Evolutionary conservation across 1,140 invertebrate genomes (phyloP), one percentile per base, ranked within the genome.

Genomic region (Drosophila obscura): DNA sequence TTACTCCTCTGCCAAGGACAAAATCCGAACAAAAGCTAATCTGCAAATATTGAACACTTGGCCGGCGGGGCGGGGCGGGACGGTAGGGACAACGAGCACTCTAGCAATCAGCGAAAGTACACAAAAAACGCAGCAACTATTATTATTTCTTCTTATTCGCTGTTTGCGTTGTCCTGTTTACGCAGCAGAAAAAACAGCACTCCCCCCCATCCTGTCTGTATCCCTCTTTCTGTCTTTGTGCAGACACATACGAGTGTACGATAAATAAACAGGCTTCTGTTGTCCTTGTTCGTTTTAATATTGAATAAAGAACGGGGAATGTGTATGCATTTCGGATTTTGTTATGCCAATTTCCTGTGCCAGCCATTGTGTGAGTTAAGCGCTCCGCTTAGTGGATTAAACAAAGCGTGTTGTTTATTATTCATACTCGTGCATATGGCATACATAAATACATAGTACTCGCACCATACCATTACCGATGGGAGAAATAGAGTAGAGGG

Each of bases 301-400:
- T 74, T 74, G 60, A 53, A 73, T 73, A 52, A 51, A 48, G 48
- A 41, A 28, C 43, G 13, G 35, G 2, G 48, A 57, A 48, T 26
- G 51, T 41, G 26, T 72, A 44, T 60, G 39, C 79, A 19, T 45
- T 53, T 64, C 56, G 74, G 39, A 58, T 73, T 51, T 73, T 43
- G 64, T 69, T 79, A 80, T 41, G 69, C 64, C 77, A 77, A 71
- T 82, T 82, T 82, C 51, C 78, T 58, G 15, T 52, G 51, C 50
- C 31, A 71, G 16, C 43, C 53, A 39, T 74, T 61, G 63, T 73
- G 58, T 52, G 59, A 19, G 59, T 39, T 72, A 77, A 77, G 66
- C 59, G 39, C 62, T 19, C 41, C 73, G 83, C 64, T 87, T 87
- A 82, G 82, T 69, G 81, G 82, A 85, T 87, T 85, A 87, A 85